Base-by-base conservation (phyloP, 2,797 vertebrate species). In the Dromococcyx pavoninus region DNA sequence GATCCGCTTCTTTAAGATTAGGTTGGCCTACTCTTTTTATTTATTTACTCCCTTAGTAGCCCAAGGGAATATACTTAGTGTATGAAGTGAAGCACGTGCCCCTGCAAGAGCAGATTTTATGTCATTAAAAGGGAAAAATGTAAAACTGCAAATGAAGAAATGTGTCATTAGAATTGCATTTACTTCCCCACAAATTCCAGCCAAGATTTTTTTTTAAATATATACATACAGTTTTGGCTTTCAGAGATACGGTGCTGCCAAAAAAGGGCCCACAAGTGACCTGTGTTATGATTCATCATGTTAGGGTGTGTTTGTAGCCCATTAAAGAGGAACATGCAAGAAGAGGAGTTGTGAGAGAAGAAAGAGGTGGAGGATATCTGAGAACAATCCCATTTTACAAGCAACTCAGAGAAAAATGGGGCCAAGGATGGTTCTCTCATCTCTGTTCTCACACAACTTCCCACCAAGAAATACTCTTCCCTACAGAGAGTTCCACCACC, bases 1-100 rank as follows among this genome's bases (percentile, higher is more conserved):
- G 60, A 92, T 84, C 48, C 53, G 65, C 73, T 86, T 82, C 74
- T 88, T 93, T 60, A 88, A 97, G 91, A 85, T 90, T 43, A 84
- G 21, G 28, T 93, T 96, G 95, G 95, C 93, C 65, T 79, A 44
- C 37, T 58, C 53, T 82, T 48, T 72, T 88, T 70, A 39, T 91
- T 94, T 93, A 86, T 96, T 95, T 97, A 95, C 80, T 79, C 56
- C 61, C 53, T 82, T 57, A 76, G 64, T 67, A 92, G 79, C 92
- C 92, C 51, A 88, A 86, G 94, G 89, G 66, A 93, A 92, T 76
- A 73, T 72, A 50, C 53, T 84, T 70, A 43, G 19, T 54, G 48
- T 53, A 32, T 79, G 91, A 94, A 94, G 62, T 81, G 85, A 78
- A 92, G 86, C 89, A 96, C 41, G 8, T 88, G 89, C 76, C 79